phyloP scores from a whole-genome alignment of 2,797 vertebrate species.

The Clarias laeviceps region DNA sequence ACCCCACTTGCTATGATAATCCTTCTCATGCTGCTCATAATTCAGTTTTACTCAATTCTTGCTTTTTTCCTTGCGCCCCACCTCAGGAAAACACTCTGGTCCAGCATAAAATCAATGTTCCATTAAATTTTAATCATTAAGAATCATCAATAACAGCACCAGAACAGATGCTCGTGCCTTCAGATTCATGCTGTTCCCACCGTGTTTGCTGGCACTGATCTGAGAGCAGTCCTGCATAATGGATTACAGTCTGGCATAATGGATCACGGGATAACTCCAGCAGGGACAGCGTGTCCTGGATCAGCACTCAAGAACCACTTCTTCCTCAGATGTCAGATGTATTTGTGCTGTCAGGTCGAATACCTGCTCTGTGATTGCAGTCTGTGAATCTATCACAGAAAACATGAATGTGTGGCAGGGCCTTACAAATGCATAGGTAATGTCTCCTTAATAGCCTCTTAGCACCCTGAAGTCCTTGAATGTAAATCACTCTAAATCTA shows the following conservation, averaged over 20 bases:
- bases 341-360: constrained; percentile 36
- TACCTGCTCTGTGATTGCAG: constrained; percentile 34
- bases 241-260: constrained; percentile 42
- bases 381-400: constrained; percentile 30
- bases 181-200: constrained; percentile 45
- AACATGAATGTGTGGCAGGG: constrained; percentile 30
- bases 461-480: constrained; percentile 30
- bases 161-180: constrained; percentile 76
- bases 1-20: constrained; percentile 78
- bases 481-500: constrained; percentile 14
- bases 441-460: constrained; percentile 38
- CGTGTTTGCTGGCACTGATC: constrained; percentile 42
- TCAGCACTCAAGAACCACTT: constrained; percentile 26
- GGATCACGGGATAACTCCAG: constrained; percentile 29
- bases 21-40: constrained; percentile 70
- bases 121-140: constrained; percentile 83
- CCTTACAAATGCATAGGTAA: constrained; percentile 26
- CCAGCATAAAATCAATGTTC: constrained; percentile 83
- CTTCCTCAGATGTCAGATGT: constrained; percentile 18
- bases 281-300: constrained; percentile 40
- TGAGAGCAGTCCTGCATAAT: constrained; percentile 46
- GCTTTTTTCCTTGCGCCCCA: constrained; percentile 74
- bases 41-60: constrained; percentile 77
- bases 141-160: constrained; percentile 77
- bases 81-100: constrained; percentile 71